phyloP scores from a whole-genome alignment of 2,888 invertebrate genomes.

The Ichneumoninae sp. region DNA sequence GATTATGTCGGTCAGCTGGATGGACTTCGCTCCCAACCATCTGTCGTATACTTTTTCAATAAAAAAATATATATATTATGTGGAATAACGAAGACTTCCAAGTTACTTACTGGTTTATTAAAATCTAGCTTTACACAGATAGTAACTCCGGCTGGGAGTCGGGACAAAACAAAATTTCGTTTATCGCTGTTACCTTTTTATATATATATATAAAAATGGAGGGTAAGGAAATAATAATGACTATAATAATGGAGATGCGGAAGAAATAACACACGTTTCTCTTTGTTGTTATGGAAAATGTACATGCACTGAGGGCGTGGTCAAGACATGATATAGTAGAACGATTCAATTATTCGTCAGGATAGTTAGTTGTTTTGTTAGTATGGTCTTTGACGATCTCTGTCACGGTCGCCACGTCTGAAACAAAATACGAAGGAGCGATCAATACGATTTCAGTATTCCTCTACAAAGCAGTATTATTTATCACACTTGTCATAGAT shows the following conservation, averaged over 20 bases:
- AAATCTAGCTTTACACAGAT: conserved; percentile 76
- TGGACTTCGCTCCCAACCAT: too few relatives aligned
- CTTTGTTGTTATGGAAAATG: conserved; percentile 62
- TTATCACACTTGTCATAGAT: conserved; percentile 38
- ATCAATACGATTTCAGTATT: conserved; percentile 12
- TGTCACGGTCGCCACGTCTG: conserved; percentile 85
- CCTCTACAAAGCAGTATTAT: neutral
- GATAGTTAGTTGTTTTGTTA: conserved; percentile 70
- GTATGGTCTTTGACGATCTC: conserved; percentile 86
- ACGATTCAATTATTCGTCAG: conserved; percentile 52
- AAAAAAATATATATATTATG: too few relatives aligned
- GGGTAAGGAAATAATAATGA: conserved; percentile 65
- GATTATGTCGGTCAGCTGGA: too few relatives aligned
- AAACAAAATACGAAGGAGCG: conserved; percentile 67
- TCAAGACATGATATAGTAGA: conserved; percentile 56
- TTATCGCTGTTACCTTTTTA: conserved; percentile 35
- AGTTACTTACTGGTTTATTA: conserved; percentile 75
- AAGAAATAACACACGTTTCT: conserved; percentile 66
- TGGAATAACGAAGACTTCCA: conserved; percentile 17
- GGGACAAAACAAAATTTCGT: neutral
- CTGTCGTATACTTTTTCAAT: too few relatives aligned
- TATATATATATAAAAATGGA: conserved; percentile 71
- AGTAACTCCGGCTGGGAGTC: conserved; percentile 65
- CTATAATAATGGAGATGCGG: conserved; percentile 70
- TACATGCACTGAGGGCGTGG: conserved; percentile 63